These are phyloP conservation scores for Cinara cedri DNA, from an alignment of 2,888 invertebrate species.

Conservation along the genomic window DNA sequence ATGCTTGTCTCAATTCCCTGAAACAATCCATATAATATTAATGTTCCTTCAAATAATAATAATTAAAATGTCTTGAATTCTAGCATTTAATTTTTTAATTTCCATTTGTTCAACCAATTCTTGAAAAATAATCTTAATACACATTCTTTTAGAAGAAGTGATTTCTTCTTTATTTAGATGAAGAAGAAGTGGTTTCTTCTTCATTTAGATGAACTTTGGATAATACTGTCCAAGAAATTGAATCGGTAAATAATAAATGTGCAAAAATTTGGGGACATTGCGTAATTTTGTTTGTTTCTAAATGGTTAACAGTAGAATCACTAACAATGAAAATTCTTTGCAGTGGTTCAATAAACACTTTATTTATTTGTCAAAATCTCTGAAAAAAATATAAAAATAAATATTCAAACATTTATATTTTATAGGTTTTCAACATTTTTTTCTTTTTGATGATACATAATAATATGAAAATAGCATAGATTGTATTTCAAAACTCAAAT, in stretches of 20 bases:
- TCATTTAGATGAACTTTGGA: constrained; percentile 90
- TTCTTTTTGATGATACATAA: too few relatives aligned
- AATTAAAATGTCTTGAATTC: constrained; percentile 70
- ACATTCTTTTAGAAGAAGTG: constrained; percentile 94
- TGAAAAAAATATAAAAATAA: constrained; percentile 62
- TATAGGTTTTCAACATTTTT: background rate
- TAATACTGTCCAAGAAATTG: constrained; percentile 94
- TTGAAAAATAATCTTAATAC: constrained; percentile 96
- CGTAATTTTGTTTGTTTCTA: constrained; percentile 94
- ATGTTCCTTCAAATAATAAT: constrained; percentile 1
- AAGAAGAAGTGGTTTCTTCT: constrained; percentile 97
- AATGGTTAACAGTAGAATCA: constrained; percentile 90
- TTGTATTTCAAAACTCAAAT: too few relatives aligned
- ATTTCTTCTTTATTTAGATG: too few relatives aligned
- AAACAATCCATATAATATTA: constrained; percentile 61
- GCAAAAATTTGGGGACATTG: constrained; percentile 98
- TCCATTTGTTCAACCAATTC: constrained; percentile 98
- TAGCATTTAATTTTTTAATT: constrained; percentile 83
- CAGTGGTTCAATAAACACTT: constrained; percentile 89
- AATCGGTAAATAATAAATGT: constrained; percentile 93
- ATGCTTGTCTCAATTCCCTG: constrained; percentile 83
- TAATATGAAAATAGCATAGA: too few relatives aligned
- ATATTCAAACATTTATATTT: background rate
- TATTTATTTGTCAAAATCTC: constrained; percentile 90
- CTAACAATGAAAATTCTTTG: constrained; percentile 95